These are phyloP conservation scores for Saccopteryx bilineata DNA, from an alignment of 2,113 vertebrate species.

Conservation along the genomic window DNA sequence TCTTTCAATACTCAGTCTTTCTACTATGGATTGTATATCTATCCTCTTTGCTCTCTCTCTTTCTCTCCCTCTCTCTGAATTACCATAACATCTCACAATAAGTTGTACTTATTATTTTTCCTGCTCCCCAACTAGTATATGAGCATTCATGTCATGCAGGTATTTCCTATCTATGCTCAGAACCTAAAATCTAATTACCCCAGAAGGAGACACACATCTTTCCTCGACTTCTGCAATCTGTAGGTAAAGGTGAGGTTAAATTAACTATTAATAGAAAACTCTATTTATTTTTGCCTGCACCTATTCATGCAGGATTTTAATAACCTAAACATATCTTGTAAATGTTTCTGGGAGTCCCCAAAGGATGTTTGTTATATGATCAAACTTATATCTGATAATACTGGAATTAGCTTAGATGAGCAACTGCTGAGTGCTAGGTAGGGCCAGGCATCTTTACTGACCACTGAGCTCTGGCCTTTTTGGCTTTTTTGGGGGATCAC, in stretches of 20 bases:
- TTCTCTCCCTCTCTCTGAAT: neutral
- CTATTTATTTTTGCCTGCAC: neutral
- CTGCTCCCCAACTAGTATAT: neutral
- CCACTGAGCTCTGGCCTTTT: neutral
- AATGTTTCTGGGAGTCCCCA: neutral
- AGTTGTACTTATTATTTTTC: neutral
- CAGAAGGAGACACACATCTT: neutral
- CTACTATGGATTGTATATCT: neutral
- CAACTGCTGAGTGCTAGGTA: neutral
- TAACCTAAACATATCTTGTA: neutral
- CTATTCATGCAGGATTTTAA: neutral
- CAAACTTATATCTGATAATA: neutral
- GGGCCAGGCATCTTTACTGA: rapidly evolving
- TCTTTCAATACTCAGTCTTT: neutral
- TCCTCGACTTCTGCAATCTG: neutral
- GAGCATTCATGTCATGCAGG: neutral
- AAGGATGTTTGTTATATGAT: neutral
- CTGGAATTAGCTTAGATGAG: neutral
- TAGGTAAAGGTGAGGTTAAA: neutral
- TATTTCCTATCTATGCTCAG: neutral
- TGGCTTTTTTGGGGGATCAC: neutral
- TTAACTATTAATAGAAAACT: neutral
- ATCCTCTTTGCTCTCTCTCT: neutral
- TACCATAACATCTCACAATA: neutral
- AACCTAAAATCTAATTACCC: neutral